Conservation (phyloP, 2,113 vertebrate species). For the Rhea pennata region DNA sequence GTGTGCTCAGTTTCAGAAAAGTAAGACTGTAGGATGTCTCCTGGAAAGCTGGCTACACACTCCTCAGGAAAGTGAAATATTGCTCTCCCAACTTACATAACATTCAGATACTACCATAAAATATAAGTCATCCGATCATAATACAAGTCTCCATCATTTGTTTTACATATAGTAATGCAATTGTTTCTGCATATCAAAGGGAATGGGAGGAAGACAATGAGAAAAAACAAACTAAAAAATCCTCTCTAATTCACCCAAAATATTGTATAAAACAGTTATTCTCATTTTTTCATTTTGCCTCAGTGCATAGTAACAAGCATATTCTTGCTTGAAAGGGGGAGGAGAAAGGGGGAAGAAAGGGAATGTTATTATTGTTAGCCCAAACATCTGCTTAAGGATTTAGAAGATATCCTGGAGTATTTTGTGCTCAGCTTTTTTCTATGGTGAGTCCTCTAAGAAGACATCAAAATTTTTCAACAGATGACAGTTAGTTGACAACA, state of each 20-base stretch:
- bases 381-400: neutral
- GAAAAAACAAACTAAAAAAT: neutral
- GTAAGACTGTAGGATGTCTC: neutral
- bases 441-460: neutral
- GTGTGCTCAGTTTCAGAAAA: neutral
- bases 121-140: neutral
- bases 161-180: neutral
- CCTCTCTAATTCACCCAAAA: neutral
- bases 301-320: neutral
- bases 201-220: neutral
- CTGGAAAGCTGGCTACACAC: neutral
- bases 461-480: neutral
- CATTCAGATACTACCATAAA: neutral
- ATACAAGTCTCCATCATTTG: neutral
- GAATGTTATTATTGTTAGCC: neutral
- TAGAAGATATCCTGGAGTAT: neutral
- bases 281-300: neutral
- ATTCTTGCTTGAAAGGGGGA: neutral
- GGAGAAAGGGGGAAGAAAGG: neutral
- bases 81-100: neutral
- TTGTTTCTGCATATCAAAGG: neutral
- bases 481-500: neutral
- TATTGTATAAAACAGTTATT: neutral
- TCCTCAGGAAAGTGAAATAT: neutral
- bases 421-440: neutral